Base-by-base conservation (phyloP, 2,113 vertebrate genomes). In the Cacatua alba region DNA sequence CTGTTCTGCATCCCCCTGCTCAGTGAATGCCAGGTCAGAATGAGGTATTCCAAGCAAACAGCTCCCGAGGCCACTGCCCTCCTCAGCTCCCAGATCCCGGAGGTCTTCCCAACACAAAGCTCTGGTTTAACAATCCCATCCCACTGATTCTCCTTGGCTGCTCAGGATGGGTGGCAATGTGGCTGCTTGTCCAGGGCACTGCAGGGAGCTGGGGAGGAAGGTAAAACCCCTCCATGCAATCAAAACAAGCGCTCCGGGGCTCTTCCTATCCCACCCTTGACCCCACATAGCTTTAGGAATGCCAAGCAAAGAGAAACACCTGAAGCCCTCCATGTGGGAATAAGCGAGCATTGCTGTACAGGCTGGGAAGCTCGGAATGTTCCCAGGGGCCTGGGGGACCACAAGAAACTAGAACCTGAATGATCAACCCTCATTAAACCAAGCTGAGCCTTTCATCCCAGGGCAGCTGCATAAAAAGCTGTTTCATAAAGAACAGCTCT, bases 11-110 rank as follows among this genome's bases (percentile, higher is more conserved):
- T 52, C 9, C 26, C 21, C 7, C 0, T 7, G 44, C 39, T 52
- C 31, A 33, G 10, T 0, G 3, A 76, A n/a, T 1, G 1, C 25
- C 13, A 3, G 18, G 41, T 23, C 8, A 39, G 65, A 52, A 59
- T 26, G 3, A 37, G 44, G 37, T 33, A 17, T 4, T 48, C 13
- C n/a, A 49, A 70, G 57, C 57, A 35, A 35, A 10, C 21, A 59
- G 57, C 57, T 24, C 33, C 33, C 9, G 14, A 23, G 57, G 21
- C 57, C 33, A 21, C 33, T 59, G 57, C 33, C 33, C 21, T 76
- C 49, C 90, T 37, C 71, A 49, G 41, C 15, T 20, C 24, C 6
- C 41, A 14, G 0, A 57, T 1, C 49, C 29, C 2, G 13, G 17
- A 7, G 17, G 3, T 53, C 15, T 20, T 64, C 82, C 82, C 28